Conservation (phyloP, 2,797 vertebrate genomes). For the Thalassophryne amazonica region DNA sequence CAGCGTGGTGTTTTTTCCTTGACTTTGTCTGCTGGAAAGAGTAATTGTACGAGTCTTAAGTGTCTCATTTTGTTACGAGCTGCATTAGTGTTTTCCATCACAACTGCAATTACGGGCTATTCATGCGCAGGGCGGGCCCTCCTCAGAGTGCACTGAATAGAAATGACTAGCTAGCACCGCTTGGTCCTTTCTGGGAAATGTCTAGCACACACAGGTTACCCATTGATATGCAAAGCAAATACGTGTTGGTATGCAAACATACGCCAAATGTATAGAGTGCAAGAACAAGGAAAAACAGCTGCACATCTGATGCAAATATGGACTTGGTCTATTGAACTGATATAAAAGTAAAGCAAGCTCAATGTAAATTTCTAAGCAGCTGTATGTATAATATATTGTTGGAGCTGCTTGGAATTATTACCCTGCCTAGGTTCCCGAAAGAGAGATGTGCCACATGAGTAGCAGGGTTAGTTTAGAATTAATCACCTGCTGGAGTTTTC, state of each 20-base stretch:
- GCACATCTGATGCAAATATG: constrained; percentile 31
- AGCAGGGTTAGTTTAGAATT: background rate
- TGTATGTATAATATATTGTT: background rate
- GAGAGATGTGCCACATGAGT: background rate
- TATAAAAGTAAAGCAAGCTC: background rate
- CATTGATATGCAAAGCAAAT: constrained; percentile 66
- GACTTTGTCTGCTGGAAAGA: constrained; percentile 69
- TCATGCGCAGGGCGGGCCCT: constrained; percentile 57
- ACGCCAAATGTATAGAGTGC: constrained; percentile 23
- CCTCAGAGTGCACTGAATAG: constrained; percentile 38
- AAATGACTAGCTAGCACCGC: constrained; percentile 22
- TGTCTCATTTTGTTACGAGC: constrained; percentile 69
- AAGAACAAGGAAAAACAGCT: constrained; percentile 6
- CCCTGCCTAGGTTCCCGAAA: no score
- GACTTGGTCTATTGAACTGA: constrained; percentile 8
- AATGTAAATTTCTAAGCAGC: background rate
- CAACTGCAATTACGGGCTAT: constrained; percentile 71
- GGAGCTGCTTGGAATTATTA: background rate
- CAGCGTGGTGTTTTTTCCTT: constrained; percentile 49
- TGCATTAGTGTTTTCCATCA: constrained; percentile 76
- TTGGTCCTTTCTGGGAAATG: constrained; percentile 40
- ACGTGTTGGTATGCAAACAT: constrained; percentile 54
- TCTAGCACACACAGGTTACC: constrained; percentile 32
- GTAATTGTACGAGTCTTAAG: constrained; percentile 69
- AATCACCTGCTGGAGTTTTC: constrained; percentile 2